Conservation (phyloP, 2,797 vertebrate species). For the Prunella strophiata region DNA sequence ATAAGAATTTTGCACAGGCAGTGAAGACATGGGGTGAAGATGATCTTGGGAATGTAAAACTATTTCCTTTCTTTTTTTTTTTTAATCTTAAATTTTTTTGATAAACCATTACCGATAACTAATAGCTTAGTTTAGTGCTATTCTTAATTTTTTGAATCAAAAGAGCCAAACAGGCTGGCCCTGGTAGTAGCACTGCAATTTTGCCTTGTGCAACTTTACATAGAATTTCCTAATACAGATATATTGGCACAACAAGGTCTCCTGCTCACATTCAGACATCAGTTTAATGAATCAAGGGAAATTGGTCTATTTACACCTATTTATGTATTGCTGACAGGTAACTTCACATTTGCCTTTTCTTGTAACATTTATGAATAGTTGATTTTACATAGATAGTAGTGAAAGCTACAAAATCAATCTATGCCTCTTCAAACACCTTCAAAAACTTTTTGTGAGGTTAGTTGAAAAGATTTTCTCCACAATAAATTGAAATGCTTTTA, state of each 20-base stretch:
- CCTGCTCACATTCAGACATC: not conserved
- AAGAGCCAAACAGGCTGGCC: not conserved
- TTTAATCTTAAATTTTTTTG: not conserved
- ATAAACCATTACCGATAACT: not conserved
- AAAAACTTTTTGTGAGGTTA: not conserved
- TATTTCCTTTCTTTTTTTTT: not conserved
- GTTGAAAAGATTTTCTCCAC: not conserved
- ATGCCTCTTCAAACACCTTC: not conserved
- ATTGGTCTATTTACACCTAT: not conserved
- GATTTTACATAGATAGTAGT: not conserved
- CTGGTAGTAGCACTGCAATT: not conserved
- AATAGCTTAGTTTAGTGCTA: not conserved
- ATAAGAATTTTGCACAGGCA: not conserved
- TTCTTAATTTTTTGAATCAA: not conserved
- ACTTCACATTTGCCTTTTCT: not conserved
- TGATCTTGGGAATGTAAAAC: not conserved
- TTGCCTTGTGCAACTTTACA: not conserved
- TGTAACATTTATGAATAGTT: not conserved
- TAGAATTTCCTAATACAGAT: not conserved
- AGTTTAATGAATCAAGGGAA: not conserved
- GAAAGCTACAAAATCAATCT: not conserved
- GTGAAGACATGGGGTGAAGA: accelerated
- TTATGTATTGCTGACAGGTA: not conserved
- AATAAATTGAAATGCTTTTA: not conserved
- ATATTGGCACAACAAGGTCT: not conserved